A percentile compares a stretch with the other conserved stretches of the same genome.
phyloP scores from a whole-genome alignment of 2,797 vertebrate species.

The Schizopygopsis malacanthus region DNA sequence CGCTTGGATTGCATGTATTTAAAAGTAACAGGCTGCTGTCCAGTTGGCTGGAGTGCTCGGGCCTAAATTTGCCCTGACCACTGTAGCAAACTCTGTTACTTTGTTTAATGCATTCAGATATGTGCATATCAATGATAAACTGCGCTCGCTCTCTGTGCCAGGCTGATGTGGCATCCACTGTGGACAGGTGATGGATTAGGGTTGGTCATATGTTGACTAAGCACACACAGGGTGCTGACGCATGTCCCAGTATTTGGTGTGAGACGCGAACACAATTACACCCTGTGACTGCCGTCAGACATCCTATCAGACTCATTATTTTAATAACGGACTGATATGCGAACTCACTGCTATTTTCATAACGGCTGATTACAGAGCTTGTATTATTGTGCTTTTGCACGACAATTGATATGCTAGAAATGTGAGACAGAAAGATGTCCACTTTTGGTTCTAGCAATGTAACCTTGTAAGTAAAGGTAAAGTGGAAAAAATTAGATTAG shows the following conservation, averaged over 20 bases:
- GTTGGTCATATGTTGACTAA: conserved; percentile 57
- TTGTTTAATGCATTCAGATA: background rate
- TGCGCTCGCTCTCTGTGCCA: background rate
- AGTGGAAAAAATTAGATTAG: background rate
- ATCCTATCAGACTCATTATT: conserved; percentile 16
- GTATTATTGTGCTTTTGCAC: background rate
- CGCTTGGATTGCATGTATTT: background rate
- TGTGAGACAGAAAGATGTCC: background rate
- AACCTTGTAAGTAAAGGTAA: no score
- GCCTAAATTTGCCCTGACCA: background rate
- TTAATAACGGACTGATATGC: background rate
- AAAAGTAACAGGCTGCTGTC: background rate
- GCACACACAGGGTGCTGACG: conserved; percentile 51
- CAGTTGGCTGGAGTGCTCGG: background rate
- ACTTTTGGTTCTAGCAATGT: background rate
- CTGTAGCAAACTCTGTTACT: background rate
- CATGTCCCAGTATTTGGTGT: conserved; percentile 57
- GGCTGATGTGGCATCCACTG: background rate
- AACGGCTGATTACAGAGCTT: background rate
- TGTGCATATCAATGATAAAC: background rate
- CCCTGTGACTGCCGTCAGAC: conserved; percentile 40
- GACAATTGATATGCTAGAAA: background rate
- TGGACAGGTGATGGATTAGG: conserved; percentile 61
- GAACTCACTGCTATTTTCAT: background rate
- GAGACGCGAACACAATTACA: conserved; percentile 63